Percentiles rank a stretch among this genome's conserved stretches.
Conservation (phyloP, 2,888 invertebrate genomes). For the Aromia moschata region DNA sequence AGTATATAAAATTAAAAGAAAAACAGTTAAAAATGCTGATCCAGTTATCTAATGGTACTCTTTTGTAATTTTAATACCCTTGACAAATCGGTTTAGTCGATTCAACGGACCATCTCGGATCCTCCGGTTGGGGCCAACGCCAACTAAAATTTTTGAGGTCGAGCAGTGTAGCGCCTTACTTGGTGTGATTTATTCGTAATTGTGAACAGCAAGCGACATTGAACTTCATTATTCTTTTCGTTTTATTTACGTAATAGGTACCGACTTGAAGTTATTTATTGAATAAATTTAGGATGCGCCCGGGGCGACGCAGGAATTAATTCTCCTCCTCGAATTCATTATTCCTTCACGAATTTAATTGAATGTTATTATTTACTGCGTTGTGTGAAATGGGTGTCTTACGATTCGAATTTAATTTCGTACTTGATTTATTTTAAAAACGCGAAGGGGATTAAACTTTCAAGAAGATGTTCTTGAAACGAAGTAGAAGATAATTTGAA, state of each 20-base stretch:
- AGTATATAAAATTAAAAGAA: too few species aligned
- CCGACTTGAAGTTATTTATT: conserved; percentile 17
- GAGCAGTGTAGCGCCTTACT: not conserved
- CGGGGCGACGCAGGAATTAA: conserved; percentile 32
- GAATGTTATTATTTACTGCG: conserved; percentile 32
- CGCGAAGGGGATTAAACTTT: too few species aligned
- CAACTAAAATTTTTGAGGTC: too few species aligned
- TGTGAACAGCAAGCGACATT: not conserved
- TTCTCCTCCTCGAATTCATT: conserved; percentile 30
- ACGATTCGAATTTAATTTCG: conserved; percentile 26
- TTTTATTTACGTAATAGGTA: conserved; percentile 9
- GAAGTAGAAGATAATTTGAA: too few species aligned
- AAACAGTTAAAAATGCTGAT: too few species aligned
- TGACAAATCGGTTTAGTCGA: too few species aligned
- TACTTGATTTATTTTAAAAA: conserved; percentile 26
- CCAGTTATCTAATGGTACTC: too few species aligned
- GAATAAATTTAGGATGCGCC: conserved; percentile 16
- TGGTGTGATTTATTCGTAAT: not conserved
- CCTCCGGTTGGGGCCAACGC: too few species aligned
- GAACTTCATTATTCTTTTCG: not conserved
- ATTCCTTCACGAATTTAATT: conserved; percentile 32
- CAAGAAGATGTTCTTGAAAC: too few species aligned
- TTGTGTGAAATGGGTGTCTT: conserved; percentile 22
- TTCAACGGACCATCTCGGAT: too few species aligned
- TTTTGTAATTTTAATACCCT: too few species aligned